These are phyloP conservation scores for Tetanocera ferruginea DNA, from an alignment of 2,888 invertebrate genomes.

Conservation along the genomic window DNA sequence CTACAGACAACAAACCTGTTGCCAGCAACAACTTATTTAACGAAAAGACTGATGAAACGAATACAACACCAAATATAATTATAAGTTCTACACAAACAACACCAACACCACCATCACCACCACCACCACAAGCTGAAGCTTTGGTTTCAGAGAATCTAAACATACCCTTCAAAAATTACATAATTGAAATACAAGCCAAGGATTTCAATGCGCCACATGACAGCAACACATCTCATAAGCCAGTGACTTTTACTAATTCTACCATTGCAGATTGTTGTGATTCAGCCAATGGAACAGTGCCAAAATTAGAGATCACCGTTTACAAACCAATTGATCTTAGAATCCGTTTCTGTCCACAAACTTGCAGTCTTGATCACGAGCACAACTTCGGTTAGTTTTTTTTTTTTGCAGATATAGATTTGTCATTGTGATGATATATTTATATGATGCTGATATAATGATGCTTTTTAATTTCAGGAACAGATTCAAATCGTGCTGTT, in stretches of 20 bases:
- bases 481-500: conserved; percentile 49
- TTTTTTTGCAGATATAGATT: conserved; percentile 14
- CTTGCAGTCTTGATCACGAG: conserved; percentile 57
- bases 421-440: neutral
- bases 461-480: conserved; percentile 19
- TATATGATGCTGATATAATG: neutral
- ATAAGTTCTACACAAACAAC: conserved; percentile 4
- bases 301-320: conserved; percentile 59
- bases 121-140: conserved; percentile 37
- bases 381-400: conserved; percentile 57
- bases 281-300: conserved; percentile 50
- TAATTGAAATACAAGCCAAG: neutral
- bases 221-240: conserved; percentile 39
- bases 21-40: neutral
- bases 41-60: neutral
- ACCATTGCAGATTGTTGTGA: conserved; percentile 43
- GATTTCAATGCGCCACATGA: neutral
- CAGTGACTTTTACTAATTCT: conserved; percentile 59
- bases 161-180: neutral
- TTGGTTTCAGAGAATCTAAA: neutral
- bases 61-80: neutral
- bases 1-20: neutral
- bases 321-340: conserved; percentile 61
- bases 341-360: conserved; percentile 58
- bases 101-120: conserved; percentile 36